Conservation (phyloP, 2,888 invertebrate species). For the Listrodromus nycthemerus region DNA sequence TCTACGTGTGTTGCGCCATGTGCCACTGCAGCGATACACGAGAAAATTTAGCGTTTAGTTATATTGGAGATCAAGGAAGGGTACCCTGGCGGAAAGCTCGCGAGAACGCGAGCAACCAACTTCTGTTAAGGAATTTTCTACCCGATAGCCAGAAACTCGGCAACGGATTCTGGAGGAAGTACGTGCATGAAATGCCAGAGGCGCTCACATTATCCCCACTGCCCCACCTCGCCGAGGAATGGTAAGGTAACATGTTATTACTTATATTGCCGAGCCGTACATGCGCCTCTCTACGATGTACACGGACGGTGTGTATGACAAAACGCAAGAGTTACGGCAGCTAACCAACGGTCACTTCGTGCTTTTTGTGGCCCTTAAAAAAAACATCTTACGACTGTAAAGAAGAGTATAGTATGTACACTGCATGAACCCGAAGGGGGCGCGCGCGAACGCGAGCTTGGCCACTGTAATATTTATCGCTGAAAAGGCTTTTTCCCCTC, state of each 20-base stretch:
- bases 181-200: slow-evolving; percentile 66
- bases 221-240: not conserved
- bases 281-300: not conserved
- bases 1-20: slow-evolving; percentile 12
- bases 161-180: slow-evolving; percentile 50
- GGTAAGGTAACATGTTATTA: slow-evolving; percentile 43
- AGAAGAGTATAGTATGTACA: slow-evolving; percentile 6
- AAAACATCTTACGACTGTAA: slow-evolving; percentile 26
- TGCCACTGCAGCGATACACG: slow-evolving; percentile 22
- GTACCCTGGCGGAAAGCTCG: not conserved
- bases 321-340: not conserved
- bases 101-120: slow-evolving; percentile 15
- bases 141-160: slow-evolving; percentile 32
- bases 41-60: slow-evolving; percentile 38
- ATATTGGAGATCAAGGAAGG: slow-evolving; percentile 37
- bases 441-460: not conserved
- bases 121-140: slow-evolving; percentile 53
- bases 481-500: slow-evolving; percentile 32
- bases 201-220: not conserved
- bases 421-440: slow-evolving; percentile 4
- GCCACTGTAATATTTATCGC: slow-evolving; percentile 43
- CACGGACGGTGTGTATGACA: slow-evolving; percentile 1
- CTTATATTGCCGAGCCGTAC: slow-evolving; percentile 30
- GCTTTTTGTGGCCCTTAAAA: not conserved
- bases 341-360: not conserved